Percentiles rank a stretch among this genome's conserved stretches.
These are phyloP conservation scores for Cyaniris semiargus DNA, from an alignment of 2,888 invertebrate species.

Conservation along the genomic window DNA sequence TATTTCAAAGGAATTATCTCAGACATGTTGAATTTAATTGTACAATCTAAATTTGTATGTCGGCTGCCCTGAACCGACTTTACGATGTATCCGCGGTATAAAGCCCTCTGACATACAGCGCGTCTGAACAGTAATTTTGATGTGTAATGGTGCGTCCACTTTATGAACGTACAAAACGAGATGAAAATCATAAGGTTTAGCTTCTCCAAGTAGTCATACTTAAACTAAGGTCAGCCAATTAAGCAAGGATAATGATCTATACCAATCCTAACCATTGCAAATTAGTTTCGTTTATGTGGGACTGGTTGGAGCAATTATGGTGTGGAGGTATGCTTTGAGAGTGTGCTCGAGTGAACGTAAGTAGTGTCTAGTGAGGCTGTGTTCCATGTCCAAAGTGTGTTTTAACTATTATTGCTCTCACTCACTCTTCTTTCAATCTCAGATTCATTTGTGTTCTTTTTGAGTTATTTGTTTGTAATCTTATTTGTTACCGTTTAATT, in stretches of 20 bases:
- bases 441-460: too few relatives aligned
- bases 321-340: not conserved
- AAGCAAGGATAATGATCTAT: slow-evolving; percentile 13
- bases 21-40: slow-evolving; percentile 49
- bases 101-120: slow-evolving; percentile 65
- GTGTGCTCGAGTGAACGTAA: not conserved
- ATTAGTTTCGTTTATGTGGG: slow-evolving; percentile 27
- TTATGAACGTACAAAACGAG: slow-evolving; percentile 60
- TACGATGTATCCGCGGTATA: slow-evolving; percentile 71
- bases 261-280: slow-evolving; percentile 1
- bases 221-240: slow-evolving; percentile 27
- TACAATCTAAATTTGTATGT: slow-evolving; percentile 54
- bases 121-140: slow-evolving; percentile 67
- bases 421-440: too few relatives aligned
- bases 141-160: slow-evolving; percentile 68
- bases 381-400: not conserved
- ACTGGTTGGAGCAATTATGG: slow-evolving; percentile 21
- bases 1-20: slow-evolving; percentile 41
- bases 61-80: slow-evolving; percentile 54
- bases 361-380: not conserved
- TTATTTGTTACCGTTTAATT: too few relatives aligned
- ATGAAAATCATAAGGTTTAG: slow-evolving; percentile 45
- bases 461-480: too few relatives aligned
- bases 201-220: not conserved
- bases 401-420: too few relatives aligned